Evolutionary conservation across 2,888 invertebrate genomes (phyloP), one percentile per base, ranked within the genome.

Genomic region (Melinaea marsaeus): DNA sequence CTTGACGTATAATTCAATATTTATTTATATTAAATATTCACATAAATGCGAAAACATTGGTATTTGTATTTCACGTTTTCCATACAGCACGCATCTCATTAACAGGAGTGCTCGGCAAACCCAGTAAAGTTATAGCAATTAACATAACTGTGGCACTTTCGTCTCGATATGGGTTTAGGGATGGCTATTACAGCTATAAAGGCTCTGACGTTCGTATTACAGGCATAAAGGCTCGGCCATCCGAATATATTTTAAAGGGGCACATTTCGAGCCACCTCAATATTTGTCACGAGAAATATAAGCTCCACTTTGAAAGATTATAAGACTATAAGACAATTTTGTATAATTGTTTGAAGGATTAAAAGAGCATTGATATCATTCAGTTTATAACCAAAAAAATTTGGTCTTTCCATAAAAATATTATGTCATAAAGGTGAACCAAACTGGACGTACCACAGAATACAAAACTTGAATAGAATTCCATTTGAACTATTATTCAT

Each of bases 51-150:
- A 42, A 9, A 5, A 9, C 3, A 42, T 42, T 42, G 42, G 9
- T 7, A 51, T 32, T 32, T 22, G 22, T 11, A 32, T 32, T 51
- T 32, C 32, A 7, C 32, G 61, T 69, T 34, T 37, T 34, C 11
- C 60, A 60, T 56, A 22, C 46, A 48, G n/a, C 67, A 74, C 69
- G 73, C 67, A 72, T 75, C 79, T 79, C 77, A 79, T 80, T 81
- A 80, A 77, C 61, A 68, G 65, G 72, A 83, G 79, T 80, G 76
- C 80, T 81, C 76, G 75, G 79, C 77, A 79, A 80, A 80, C 77
- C 72, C 73, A 72, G 76, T 76, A 71, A 77, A 79, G 79, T 80
- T 79, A 74, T 67, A 74, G 74, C 80, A 81, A 84, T 85, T 83
- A 84, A 75, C 77, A 72, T 77, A 74, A 74, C 73, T 70, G 71